Evolutionary conservation across 2,797 vertebrate genomes (phyloP), one percentile per base, ranked within the genome.

Genomic region (Sebastes hubbsi): DNA sequence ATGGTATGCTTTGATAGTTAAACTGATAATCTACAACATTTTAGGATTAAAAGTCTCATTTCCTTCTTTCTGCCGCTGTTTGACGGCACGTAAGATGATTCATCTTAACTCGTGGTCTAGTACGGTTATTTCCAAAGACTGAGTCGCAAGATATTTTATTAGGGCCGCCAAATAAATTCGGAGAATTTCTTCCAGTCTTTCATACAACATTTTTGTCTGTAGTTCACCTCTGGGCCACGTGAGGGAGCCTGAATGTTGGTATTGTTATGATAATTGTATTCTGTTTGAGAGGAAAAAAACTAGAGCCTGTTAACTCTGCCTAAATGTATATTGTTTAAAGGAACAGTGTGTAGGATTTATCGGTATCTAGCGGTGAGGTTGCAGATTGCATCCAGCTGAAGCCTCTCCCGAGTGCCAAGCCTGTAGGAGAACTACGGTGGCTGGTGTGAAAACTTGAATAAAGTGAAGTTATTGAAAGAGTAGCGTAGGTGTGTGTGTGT

Each of bases 11-110:
- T 69, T 77, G 54, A 75, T 60, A 71, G 72, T 80, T 66, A 34
- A 77, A 61, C 13, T 59, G 56, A 70, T 75, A 72, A 78, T 49
- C 59, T 6, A 20, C 29, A 68, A 67, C 55, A 34, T 78, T 76
- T 69, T 60, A 13, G 30, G 58, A 74, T 72, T 74, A 38, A 76
- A 82, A 81, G 49, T 83, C 27, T 49, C 38, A 61, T 77, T 79
- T 76, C 22, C 29, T 38, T 25, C 2, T 27, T 61, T 74, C 10
- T 27, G n/a, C 60, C 6, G 4, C 8, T 76, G 18, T 64, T 18
- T 84, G 10, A 52, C 8, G 8, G 46, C 16, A 49, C 18, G 3
- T 18, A 20, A 52, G 46, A 20, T 52, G 8, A 52, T 52, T 52
- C 4, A 52, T 52, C 20, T 52, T 52, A 52, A 52, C 49, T n/a